Base-by-base conservation (phyloP, 2,888 invertebrate genomes). In the Drosophila emarginata region DNA sequence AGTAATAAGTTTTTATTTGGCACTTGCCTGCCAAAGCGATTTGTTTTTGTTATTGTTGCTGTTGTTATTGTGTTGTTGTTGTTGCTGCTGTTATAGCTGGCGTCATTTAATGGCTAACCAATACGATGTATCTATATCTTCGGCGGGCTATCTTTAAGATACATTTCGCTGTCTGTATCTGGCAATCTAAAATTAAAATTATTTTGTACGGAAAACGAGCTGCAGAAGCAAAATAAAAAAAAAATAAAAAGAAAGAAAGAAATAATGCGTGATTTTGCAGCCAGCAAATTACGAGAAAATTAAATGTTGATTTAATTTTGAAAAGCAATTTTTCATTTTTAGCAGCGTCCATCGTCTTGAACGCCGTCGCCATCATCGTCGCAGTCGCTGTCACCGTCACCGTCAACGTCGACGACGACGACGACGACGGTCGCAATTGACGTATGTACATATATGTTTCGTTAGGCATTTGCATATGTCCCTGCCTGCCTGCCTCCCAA, bases 61-160 rank as follows among this genome's bases (percentile, higher is more conserved):
- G 21, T 39, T 40, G 40, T 52, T 68, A 53, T 37, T 64, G 53
- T 15, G 62, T 61, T 82, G 51, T 56, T 73, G 63, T 52, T 69
- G 65, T 60, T 64, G 61, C 40, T 67, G 64, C 21, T 72, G 54
- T 56, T 66, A 65, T 67, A 67, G 66, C 36, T 76, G 77, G 79
- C 86, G 80, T 89, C 85, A 79, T 89, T 87, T 89, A 81, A 89
- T 83, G 88, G 83, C 86, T 81, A 88, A 85, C 89, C 89, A 87
- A 83, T 83, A 85, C 79, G 89, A 83, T 74, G 62, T 65, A 80
- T 72, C 60, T 64, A 76, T 70, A 64, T 65, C 74, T 73, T 57
- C 50, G 45, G 21, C 45, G 45, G 45, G 45, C 45, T 68, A 62
- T 40, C 66, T 71, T 59, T 36, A 37, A 54, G 74, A 74, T 59